Conservation (phyloP, 1,140 invertebrate species). For the Steinernema khuongi region DNA sequence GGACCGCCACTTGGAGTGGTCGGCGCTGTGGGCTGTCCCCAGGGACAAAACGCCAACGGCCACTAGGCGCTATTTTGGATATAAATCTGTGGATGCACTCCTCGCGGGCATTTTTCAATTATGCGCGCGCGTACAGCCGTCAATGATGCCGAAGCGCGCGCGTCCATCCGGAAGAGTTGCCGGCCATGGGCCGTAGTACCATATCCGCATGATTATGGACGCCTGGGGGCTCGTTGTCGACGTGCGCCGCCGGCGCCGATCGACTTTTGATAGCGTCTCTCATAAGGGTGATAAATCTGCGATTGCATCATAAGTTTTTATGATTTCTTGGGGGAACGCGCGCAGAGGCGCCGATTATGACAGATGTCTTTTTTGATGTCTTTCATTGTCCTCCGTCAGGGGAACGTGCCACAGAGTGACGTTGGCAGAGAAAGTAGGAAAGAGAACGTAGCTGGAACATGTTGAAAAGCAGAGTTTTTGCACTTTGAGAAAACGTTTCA, state of each 20-base stretch:
- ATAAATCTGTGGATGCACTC: conserved; percentile 16
- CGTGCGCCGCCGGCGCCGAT: background rate
- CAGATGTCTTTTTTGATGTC: conserved; percentile 10
- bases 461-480: background rate
- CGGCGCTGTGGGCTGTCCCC: background rate
- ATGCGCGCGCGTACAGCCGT: conserved; percentile 9
- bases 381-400: background rate
- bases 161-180: background rate
- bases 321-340: background rate
- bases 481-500: background rate
- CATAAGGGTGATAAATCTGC: conserved; percentile 10
- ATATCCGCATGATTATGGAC: conserved; percentile 7
- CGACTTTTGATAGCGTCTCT: background rate
- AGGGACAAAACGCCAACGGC: conserved; percentile 13
- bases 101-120: conserved; percentile 16
- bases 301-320: conserved; percentile 15
- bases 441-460: no score
- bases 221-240: conserved; percentile 11
- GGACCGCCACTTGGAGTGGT: background rate
- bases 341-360: conserved; percentile 1
- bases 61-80: conserved; percentile 12
- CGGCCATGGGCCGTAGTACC: background rate
- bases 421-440: no score
- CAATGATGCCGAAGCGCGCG: background rate
- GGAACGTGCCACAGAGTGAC: background rate